A percentile compares a stretch with the other conserved stretches of the same genome.
These are phyloP conservation scores for Hypsibius dujardini DNA, from an alignment of 1,140 invertebrate species.

Conservation along the genomic window DNA sequence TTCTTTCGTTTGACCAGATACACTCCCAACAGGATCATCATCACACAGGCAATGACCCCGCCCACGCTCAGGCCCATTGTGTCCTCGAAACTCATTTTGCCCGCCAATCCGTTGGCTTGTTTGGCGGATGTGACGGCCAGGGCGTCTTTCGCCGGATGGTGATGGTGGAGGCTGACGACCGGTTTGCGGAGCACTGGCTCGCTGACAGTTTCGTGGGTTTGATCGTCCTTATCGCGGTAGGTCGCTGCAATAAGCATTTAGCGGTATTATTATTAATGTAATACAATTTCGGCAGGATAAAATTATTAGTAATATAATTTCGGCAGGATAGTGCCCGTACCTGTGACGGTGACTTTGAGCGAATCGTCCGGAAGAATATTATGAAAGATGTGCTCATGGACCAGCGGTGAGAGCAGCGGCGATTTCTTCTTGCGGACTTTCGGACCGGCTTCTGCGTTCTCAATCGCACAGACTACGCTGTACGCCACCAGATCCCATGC, in stretches of 20 bases:
- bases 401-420: slow-evolving; percentile 8
- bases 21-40: not conserved
- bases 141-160: not conserved
- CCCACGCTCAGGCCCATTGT: not conserved
- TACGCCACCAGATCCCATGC: not conserved
- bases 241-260: not conserved
- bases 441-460: not conserved
- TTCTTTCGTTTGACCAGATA: slow-evolving; percentile 15
- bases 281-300: too few species aligned
- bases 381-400: slow-evolving; percentile 1
- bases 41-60: not conserved
- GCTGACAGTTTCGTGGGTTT: not conserved
- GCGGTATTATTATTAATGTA: too few species aligned
- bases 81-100: slow-evolving; percentile 13
- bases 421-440: not conserved
- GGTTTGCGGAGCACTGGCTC: not conserved
- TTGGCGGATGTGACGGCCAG: not conserved
- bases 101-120: not conserved
- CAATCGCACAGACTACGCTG: not conserved
- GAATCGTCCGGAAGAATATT: slow-evolving; percentile 10
- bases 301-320: too few species aligned
- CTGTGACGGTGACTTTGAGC: slow-evolving; percentile 4
- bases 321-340: not conserved
- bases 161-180: not conserved
- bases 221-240: not conserved